These are phyloP conservation scores for Nesogale talazaci DNA, from an alignment of 2,113 vertebrate species.

Conservation along the genomic window DNA sequence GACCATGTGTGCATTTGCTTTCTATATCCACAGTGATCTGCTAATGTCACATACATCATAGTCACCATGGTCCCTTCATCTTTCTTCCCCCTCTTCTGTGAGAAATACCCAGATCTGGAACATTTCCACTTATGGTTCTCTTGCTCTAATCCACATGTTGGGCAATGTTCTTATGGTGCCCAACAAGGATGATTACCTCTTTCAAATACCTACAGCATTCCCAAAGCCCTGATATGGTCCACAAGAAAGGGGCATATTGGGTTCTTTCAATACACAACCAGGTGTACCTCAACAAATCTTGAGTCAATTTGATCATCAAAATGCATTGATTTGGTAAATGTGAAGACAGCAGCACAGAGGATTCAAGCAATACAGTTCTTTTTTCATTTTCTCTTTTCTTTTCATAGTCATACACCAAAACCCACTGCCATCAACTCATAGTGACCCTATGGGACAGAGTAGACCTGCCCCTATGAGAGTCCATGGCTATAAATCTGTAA, in stretches of 20 bases:
- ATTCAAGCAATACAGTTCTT: background rate
- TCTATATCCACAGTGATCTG: background rate
- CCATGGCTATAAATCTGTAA: too few relatives aligned
- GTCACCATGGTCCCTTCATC: background rate
- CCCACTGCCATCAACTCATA: too few relatives aligned
- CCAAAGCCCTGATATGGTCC: accelerated
- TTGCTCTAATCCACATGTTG: background rate
- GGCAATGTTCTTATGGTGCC: background rate
- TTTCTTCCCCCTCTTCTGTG: background rate
- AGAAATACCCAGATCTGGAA: background rate
- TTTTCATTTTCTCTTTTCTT: background rate
- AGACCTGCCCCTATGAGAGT: too few relatives aligned
- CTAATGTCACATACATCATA: accelerated
- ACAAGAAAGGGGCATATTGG: too few relatives aligned
- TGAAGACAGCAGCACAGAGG: background rate
- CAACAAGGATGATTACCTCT: background rate
- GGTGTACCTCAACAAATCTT: background rate
- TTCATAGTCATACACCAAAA: too few relatives aligned
- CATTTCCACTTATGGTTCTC: background rate
- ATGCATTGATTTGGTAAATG: background rate
- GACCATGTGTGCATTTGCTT: background rate
- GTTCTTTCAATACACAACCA: background rate
- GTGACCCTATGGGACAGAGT: too few relatives aligned
- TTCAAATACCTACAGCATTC: background rate
- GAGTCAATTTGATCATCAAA: conserved; percentile 32